Evolutionary conservation across 2,888 invertebrate genomes (phyloP).

Genomic region (Kuschelorhynchus macadamiae): DNA sequence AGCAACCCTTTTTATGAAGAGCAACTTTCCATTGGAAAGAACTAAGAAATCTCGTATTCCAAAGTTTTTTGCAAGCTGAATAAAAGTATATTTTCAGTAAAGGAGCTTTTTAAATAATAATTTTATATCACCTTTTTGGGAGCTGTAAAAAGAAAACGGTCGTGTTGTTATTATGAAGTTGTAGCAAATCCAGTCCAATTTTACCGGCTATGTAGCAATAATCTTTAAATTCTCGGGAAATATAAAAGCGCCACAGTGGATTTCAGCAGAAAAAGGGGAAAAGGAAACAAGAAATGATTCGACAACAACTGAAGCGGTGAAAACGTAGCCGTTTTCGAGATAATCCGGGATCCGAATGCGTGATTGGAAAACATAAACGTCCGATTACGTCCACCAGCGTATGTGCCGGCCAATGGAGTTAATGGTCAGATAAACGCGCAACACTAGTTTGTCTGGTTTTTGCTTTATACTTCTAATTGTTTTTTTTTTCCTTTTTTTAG

Average conservation of each 20-base stretch:
- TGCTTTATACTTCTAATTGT: conserved; percentile 20
- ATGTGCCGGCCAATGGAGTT: conserved; percentile 23
- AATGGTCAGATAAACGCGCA: conserved; percentile 26
- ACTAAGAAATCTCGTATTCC: too few species aligned
- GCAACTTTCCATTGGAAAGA: too few species aligned
- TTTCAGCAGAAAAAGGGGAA: conserved; percentile 26
- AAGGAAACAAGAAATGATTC: conserved; percentile 33
- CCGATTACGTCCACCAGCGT: conserved; percentile 22
- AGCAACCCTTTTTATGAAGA: too few species aligned
- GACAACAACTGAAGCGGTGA: conserved; percentile 33
- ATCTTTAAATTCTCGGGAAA: conserved; percentile 33
- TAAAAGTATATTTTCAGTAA: too few species aligned
- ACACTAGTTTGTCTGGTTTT: background rate
- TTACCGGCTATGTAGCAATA: conserved; percentile 31
- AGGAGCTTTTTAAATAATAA: too few species aligned
- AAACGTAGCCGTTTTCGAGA: conserved; percentile 34
- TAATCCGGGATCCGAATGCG: conserved; percentile 46
- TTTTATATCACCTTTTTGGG: too few species aligned
- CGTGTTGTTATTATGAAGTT: background rate
- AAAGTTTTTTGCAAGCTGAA: too few species aligned
- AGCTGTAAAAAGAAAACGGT: background rate
- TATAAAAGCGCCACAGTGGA: conserved; percentile 23
- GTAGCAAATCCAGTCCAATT: conserved; percentile 25
- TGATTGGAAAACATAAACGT: conserved; percentile 49
- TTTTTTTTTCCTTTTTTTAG: too few species aligned